Percentiles rank a stretch among this genome's conserved stretches.
phyloP scores from a whole-genome alignment of 2,113 vertebrate genomes.

The Stigmatopora argus region DNA sequence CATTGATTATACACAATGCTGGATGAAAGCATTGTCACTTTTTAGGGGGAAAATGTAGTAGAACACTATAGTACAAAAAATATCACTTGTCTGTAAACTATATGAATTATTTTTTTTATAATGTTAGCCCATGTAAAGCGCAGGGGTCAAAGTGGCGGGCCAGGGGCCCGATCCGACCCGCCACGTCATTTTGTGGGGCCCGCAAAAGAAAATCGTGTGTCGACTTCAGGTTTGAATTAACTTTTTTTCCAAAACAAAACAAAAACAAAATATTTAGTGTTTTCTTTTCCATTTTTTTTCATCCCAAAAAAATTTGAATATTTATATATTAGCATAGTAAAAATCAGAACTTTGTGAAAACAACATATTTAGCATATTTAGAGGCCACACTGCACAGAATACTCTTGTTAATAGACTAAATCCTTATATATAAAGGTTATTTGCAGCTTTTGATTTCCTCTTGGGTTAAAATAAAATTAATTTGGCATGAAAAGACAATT shows the following conservation, averaged over 20 bases:
- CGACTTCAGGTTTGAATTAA: no score
- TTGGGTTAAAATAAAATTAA: not conserved
- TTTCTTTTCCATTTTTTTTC: no score
- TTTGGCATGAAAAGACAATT: not conserved
- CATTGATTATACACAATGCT: constrained; percentile 34
- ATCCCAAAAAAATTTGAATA: no score
- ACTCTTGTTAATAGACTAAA: constrained; percentile 19
- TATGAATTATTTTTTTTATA: not conserved
- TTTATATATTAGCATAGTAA: no score
- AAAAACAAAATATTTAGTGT: no score
- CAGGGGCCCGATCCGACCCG: no score
- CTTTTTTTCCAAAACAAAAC: no score
- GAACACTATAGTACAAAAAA: not conserved
- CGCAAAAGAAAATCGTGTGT: no score
- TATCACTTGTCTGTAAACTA: not conserved
- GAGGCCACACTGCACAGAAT: constrained; percentile 17
- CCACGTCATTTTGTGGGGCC: no score
- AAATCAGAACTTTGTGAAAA: constrained; percentile 32
- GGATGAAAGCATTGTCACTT: constrained; percentile 9
- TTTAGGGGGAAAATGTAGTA: not conserved
- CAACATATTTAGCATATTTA: constrained; percentile 20
- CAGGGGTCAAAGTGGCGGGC: no score
- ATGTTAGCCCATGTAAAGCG: not conserved
- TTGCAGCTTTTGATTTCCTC: constrained; percentile 14
- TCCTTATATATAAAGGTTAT: not conserved